A percentile compares a stretch with the other conserved stretches of the same genome.
Conservation (phyloP, 1,140 invertebrate species). For the Portunus trituberculatus region DNA sequence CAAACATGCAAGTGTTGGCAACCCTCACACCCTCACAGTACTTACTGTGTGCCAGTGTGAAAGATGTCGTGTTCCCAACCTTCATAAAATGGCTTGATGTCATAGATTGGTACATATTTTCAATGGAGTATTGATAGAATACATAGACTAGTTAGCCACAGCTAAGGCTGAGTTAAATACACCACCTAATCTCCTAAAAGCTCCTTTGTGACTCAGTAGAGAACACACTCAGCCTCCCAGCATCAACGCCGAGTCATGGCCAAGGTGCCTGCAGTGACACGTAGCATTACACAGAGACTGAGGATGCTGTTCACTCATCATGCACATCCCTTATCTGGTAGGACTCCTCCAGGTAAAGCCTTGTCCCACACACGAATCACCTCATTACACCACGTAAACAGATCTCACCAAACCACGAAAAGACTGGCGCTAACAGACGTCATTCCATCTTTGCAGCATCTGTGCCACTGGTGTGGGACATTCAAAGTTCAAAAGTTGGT, state of each 20-base stretch:
- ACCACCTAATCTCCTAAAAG: too few species aligned
- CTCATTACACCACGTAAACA: neutral
- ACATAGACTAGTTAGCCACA: neutral
- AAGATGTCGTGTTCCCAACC: neutral
- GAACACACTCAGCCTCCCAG: neutral
- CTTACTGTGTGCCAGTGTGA: neutral
- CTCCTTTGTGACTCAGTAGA: neutral
- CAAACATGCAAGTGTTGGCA: too few species aligned
- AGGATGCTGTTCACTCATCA: neutral
- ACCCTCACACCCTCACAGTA: too few species aligned
- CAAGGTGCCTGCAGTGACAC: neutral
- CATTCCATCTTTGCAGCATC: conserved; percentile 75
- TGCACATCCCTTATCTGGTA: neutral
- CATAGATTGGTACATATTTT: neutral
- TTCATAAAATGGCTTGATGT: neutral
- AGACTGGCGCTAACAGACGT: conserved; percentile 68
- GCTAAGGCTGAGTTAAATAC: too few species aligned
- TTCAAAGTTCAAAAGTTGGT: conserved; percentile 75
- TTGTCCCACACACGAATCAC: neutral
- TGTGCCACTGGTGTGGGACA: conserved; percentile 75
- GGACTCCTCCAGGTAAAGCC: neutral
- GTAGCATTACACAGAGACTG: neutral
- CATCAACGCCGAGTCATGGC: neutral
- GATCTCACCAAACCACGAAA: neutral
- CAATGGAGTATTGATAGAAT: neutral